Percentiles rank a stretch among this genome's conserved stretches.
Conservation (phyloP, 2,113 vertebrate genomes). For the Garra rufa region DNA sequence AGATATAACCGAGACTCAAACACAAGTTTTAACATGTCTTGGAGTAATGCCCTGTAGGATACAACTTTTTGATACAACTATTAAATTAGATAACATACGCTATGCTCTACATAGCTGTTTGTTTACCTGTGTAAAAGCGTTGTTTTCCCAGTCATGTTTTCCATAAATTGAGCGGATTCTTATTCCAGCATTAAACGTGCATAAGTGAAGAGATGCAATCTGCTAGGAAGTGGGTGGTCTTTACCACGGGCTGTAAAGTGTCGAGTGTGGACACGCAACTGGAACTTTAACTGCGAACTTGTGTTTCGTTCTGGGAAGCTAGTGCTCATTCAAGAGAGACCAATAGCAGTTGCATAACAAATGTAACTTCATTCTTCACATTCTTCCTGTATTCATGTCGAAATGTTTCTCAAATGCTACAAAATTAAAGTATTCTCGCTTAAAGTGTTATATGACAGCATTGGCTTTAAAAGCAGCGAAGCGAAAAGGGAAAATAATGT, state of each 20-base stretch:
- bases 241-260: not conserved
- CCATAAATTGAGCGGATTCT: not conserved
- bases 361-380: not conserved
- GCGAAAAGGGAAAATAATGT: not conserved
- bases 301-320: not conserved
- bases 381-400: not conserved
- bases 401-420: not conserved
- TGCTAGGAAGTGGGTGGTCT: constrained; percentile 30
- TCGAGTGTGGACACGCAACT: constrained; percentile 28
- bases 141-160: constrained; percentile 1
- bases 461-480: not conserved
- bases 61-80: not conserved
- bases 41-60: not conserved
- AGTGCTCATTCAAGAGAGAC: not conserved
- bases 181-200: not conserved
- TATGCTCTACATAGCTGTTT: not conserved
- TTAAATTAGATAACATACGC: not conserved
- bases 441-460: not conserved
- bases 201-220: not conserved
- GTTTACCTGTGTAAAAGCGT: not conserved
- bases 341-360: not conserved
- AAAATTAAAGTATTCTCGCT: not conserved
- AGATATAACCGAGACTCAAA: not conserved
- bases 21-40: constrained; percentile 41
- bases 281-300: constrained; percentile 16